These are phyloP conservation scores for Endomychus coccineus DNA, from an alignment of 2,888 invertebrate genomes.

Conservation along the genomic window DNA sequence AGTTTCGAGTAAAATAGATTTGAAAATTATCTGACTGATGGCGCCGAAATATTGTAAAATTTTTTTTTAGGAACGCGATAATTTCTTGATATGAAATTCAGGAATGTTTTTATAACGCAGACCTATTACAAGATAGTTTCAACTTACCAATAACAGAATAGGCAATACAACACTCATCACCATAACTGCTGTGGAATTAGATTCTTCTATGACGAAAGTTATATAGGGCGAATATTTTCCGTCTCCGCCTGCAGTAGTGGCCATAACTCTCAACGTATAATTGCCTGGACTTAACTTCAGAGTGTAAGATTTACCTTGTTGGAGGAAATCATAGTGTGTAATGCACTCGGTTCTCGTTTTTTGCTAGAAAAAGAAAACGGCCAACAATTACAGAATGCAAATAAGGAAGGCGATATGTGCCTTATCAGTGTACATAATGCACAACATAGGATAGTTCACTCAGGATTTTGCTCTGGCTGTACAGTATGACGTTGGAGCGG, in stretches of 20 bases:
- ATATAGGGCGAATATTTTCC: constrained; percentile 54
- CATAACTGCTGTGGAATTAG: constrained; percentile 6
- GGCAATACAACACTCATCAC: constrained; percentile 11
- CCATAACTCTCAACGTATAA: constrained; percentile 70
- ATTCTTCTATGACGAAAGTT: constrained; percentile 56
- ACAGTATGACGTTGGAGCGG: no score
- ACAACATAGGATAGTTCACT: no score
- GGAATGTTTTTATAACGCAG: not conserved
- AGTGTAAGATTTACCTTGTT: constrained; percentile 45
- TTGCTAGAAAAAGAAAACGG: constrained; percentile 43
- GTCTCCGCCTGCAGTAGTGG: constrained; percentile 70
- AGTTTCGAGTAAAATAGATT: no score
- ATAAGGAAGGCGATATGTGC: no score
- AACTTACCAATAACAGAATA: constrained; percentile 11
- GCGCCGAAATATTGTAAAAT: no score
- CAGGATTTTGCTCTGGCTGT: no score
- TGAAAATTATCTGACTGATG: no score
- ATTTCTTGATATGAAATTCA: no score
- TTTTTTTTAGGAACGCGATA: no score
- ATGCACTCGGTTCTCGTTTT: constrained; percentile 58
- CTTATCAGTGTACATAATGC: no score
- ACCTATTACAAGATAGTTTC: no score
- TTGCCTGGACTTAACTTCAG: constrained; percentile 65
- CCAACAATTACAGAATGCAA: not conserved
- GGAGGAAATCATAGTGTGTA: constrained; percentile 54